phyloP scores from a whole-genome alignment of 2,113 vertebrate genomes.

The Mesitornis unicolor region DNA sequence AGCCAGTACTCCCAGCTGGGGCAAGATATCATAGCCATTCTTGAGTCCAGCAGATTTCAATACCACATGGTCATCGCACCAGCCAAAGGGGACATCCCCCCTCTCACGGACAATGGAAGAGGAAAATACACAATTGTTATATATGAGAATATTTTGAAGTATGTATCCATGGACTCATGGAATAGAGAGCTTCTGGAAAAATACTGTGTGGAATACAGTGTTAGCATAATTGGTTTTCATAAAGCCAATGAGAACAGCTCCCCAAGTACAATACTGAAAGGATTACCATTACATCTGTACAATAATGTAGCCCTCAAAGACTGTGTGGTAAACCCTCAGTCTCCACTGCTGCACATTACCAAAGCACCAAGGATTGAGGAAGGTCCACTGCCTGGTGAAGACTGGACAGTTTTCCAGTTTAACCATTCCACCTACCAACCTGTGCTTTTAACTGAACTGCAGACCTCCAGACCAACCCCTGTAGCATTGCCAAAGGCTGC shows the following conservation, averaged over 20 bases:
- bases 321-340: conserved; percentile 86
- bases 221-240: conserved; percentile 94
- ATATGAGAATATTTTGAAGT: conserved; percentile 95
- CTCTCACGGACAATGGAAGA: conserved; percentile 87
- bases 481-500: conserved; percentile 62
- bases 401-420: conserved; percentile 93
- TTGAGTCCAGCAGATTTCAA: conserved; percentile 91
- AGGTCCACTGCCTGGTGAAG: conserved; percentile 88
- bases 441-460: conserved; percentile 82
- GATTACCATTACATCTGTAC: conserved; percentile 84
- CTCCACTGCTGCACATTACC: conserved; percentile 89
- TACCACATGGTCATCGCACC: conserved; percentile 94
- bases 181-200: conserved; percentile 93
- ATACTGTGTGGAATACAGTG: conserved; percentile 94
- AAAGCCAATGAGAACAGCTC: conserved; percentile 92
- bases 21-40: conserved; percentile 91
- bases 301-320: conserved; percentile 89
- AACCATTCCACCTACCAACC: conserved; percentile 96
- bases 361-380: conserved; percentile 81
- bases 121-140: conserved; percentile 90
- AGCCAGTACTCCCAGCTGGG: conserved; percentile 97
- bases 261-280: conserved; percentile 80
- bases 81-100: conserved; percentile 92
- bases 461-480: conserved; percentile 71
- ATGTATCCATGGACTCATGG: conserved; percentile 91